Conservation (phyloP, 2,113 vertebrate genomes). For the Ceyx cyanopectus region DNA sequence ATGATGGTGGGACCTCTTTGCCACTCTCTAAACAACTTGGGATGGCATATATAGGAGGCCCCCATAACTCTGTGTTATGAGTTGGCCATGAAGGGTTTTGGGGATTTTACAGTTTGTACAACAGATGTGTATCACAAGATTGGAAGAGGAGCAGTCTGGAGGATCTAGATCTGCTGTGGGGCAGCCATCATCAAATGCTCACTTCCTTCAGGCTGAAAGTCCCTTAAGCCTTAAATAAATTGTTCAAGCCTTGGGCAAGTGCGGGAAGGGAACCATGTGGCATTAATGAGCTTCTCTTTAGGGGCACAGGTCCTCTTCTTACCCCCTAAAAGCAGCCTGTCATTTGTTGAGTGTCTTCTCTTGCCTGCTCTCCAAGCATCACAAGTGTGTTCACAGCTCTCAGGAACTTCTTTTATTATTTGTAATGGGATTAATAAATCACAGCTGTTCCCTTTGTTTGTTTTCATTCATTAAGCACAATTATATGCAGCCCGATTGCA, state of each 20-base stretch:
- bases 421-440: slow-evolving; percentile 82
- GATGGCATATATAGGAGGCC: not conserved
- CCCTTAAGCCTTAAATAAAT: not conserved
- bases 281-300: not conserved
- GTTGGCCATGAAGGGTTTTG: not conserved
- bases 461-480: slow-evolving; percentile 81
- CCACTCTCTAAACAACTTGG: fast-evolving
- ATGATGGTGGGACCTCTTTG: not conserved
- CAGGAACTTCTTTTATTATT: slow-evolving; percentile 76
- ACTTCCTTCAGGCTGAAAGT: not conserved
- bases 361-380: not conserved
- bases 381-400: slow-evolving; percentile 70
- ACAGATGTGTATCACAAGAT: not conserved
- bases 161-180: not conserved
- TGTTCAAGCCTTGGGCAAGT: not conserved
- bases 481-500: slow-evolving; percentile 78
- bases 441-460: slow-evolving; percentile 82
- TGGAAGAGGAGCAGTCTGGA: not conserved
- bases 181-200: not conserved
- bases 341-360: slow-evolving; percentile 55
- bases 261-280: not conserved
- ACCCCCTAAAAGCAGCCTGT: not conserved
- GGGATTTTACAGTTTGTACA: not conserved
- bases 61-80: not conserved
- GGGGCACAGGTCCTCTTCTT: not conserved